Base-by-base conservation (phyloP, 2,113 vertebrate genomes). In the Gila orcuttii region DNA sequence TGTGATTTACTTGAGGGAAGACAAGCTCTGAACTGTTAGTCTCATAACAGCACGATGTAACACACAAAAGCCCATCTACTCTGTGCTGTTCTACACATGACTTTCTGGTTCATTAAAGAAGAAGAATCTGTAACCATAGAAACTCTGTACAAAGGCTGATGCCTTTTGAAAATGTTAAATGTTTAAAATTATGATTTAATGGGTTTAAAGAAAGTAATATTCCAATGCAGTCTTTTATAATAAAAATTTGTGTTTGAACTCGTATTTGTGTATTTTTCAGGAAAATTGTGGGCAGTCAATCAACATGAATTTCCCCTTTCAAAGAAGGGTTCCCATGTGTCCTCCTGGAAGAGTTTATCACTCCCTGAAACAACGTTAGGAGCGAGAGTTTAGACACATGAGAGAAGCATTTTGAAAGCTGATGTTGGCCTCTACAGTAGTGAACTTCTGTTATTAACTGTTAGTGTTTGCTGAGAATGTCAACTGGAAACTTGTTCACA, bases 181-280 rank as follows among this genome's bases (percentile, higher is more conserved):
- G 57, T 42, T 3, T 6, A 62, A 36, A 23, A 59, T 39, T 33
- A 28, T 64, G 78, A 80, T 8, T 78, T 57, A 19, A 62, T 17
- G 23, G 3, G 36, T 62, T 28, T 45, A 39, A 80, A 64, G 36
- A 42, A 64, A 62, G 12, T 42, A 62, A 64, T 62, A 62, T 79
- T 79, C 9, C 77, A 79, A 42, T 64, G 13, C 78, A 45, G 78
- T 80, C 78, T 80, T 80, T 80, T 80, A 80, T 80, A 80, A 80
- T 80, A 80, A 80, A 80, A 80, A 8, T 23, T 52, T 76, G 52
- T 59, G 31, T 60, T 69, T 69, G 21, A 79, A 60, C 21, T 39
- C 28, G 0, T 8, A 4, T 50, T 10, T 55, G 76, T 57, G 50
- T 57, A 8, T 23, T 60, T 52, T 23, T 42, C 42, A 42, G 42